These are phyloP conservation scores for Entomobrya multifasciata DNA, from an alignment of 2,888 invertebrate genomes.

Conservation along the genomic window DNA sequence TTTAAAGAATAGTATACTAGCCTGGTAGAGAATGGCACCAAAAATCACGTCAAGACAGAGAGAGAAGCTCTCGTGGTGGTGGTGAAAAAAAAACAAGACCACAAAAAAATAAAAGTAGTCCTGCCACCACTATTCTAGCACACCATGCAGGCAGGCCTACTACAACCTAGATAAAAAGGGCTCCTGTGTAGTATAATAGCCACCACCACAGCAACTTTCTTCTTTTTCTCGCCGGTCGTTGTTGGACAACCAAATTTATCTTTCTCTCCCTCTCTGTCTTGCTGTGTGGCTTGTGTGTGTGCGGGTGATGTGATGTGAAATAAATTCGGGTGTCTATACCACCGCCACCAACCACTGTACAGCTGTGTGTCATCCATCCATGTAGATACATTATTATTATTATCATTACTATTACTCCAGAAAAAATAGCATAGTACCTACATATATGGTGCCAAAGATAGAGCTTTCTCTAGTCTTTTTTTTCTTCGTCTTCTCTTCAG, in stretches of 20 bases:
- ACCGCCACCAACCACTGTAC: conserved; percentile 26
- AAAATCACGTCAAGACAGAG: conserved; percentile 67
- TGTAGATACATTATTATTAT: neutral
- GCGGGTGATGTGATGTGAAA: conserved; percentile 79
- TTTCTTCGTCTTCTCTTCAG: too few species aligned
- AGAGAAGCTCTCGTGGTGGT: neutral
- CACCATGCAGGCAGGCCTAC: too few species aligned
- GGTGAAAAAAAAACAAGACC: conserved; percentile 8
- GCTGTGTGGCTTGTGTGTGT: conserved; percentile 42
- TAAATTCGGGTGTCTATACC: conserved; percentile 79
- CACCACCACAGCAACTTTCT: conserved; percentile 26
- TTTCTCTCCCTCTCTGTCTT: conserved; percentile 53
- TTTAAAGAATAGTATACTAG: neutral
- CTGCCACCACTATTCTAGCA: too few species aligned
- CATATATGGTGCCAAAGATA: too few species aligned
- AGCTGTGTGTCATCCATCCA: conserved; percentile 37
- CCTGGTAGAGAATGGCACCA: conserved; percentile 68
- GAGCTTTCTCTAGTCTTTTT: too few species aligned
- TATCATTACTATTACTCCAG: too few species aligned
- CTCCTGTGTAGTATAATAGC: conserved; percentile 27
- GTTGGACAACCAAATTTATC: conserved; percentile 73
- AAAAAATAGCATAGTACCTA: too few species aligned
- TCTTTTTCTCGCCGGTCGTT: conserved; percentile 49
- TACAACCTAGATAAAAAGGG: conserved; percentile 21
- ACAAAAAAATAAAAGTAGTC: neutral